Evolutionary conservation across 2,113 vertebrate species (phyloP), one percentile per base, ranked within the genome.

Genomic region (Ancistrus triradiatus): DNA sequence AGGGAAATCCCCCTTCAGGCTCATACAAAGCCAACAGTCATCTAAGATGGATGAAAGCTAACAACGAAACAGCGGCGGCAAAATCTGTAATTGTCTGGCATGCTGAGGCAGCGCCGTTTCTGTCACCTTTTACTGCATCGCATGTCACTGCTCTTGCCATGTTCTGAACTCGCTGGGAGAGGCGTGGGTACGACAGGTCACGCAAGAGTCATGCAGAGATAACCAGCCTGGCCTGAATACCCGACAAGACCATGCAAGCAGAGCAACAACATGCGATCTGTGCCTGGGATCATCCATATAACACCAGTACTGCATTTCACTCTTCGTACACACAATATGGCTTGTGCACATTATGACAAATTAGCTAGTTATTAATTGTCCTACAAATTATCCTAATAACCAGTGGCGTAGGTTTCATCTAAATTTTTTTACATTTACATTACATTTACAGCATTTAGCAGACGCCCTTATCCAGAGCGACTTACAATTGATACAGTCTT

Each of bases 31-130:
- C 66, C 72, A 50, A 55, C 35, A 73, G 60, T 64, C 18, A 52
- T 37, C 53, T 43, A 47, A 60, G 71, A 69, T 24, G 51, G 44
- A 66, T 71, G 62, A 28, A 52, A 63, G 59, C 44, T 68, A 63
- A 73, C 64, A 43, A 59, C n/a, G 24, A 59, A 28, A 59, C 49
- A 42, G 64, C 59, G 60, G 59, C 50, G 60, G 59, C 58, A 49
- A 60, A 60, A 60, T 53, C 51, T 74, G 62, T 73, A 84, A 81
- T 80, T 79, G 53, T 64, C 56, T 68, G 74, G 69, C 66, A 69
- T 80, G 78, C 55, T 81, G 74, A 80, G 68, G 80, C 70, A 77
- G 79, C 74, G 77, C 79, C 80, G 71, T 69, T 67, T 62, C 73
- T 79, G 79, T 81, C 78, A 78, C 57, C 70, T 78, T 70, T 75